These are phyloP conservation scores for Desmophyllum pertusum DNA, from an alignment of 92 coral and sea anemone species.

Conservation along the genomic window DNA sequence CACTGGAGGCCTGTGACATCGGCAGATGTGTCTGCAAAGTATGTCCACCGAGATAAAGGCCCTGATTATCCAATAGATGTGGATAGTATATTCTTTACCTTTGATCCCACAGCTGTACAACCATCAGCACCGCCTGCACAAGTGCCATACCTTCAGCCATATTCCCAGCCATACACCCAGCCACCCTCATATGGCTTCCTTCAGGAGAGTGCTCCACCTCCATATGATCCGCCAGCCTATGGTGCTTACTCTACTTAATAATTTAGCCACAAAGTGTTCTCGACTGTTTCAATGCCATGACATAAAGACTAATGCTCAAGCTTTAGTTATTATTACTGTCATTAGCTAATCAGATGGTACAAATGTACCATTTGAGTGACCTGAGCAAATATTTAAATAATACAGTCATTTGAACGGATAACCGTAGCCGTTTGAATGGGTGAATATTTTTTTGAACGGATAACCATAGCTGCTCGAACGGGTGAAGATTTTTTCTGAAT, in stretches of 20 bases:
- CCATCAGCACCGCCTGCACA: constrained; percentile 34
- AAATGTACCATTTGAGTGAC: too few relatives aligned
- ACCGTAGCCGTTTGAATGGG: too few relatives aligned
- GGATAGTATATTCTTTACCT: constrained; percentile 51
- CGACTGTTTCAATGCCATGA: too few relatives aligned
- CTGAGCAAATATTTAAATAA: too few relatives aligned
- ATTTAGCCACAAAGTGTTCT: too few relatives aligned
- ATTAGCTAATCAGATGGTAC: too few relatives aligned
- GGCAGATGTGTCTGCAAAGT: constrained; percentile 71
- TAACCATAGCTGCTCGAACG: too few relatives aligned
- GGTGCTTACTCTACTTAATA: neutral
- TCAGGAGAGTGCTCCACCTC: constrained; percentile 14
- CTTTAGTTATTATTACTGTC: too few relatives aligned
- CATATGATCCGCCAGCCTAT: constrained; percentile 42
- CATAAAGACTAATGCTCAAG: too few relatives aligned
- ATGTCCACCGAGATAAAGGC: constrained; percentile 58
- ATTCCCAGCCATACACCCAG: constrained; percentile 3
- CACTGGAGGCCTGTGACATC: constrained; percentile 42
- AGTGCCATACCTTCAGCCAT: constrained; percentile 29
- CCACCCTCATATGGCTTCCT: constrained; percentile 39
- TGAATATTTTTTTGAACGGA: too few relatives aligned
- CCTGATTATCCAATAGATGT: constrained; percentile 68
- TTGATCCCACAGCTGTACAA: constrained; percentile 33
- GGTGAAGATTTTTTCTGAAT: too few relatives aligned
- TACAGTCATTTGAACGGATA: too few relatives aligned